Conservation (phyloP, 2,888 invertebrate genomes). For the Hybos culiciformis region DNA sequence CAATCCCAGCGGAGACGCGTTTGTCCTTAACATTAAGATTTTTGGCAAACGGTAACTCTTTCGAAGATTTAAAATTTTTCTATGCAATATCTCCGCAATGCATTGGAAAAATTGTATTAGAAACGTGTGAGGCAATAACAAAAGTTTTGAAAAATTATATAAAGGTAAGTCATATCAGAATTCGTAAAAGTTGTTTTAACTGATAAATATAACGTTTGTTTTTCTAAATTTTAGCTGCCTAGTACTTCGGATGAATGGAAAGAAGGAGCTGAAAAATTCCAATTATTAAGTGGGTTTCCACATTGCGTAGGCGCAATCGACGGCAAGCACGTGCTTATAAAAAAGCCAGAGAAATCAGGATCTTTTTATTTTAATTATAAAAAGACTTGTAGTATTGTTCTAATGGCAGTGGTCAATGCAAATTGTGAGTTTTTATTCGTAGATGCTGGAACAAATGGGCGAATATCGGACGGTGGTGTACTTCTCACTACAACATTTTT, state of each 20-base stretch:
- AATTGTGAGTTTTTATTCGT: constrained; percentile 9
- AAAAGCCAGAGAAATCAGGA: constrained; percentile 8
- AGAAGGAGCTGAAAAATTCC: constrained; percentile 1
- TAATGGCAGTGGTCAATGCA: constrained; percentile 12
- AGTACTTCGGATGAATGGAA: constrained; percentile 6
- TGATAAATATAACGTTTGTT: not conserved
- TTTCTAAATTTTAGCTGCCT: constrained; percentile 3
- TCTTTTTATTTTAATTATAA: constrained; percentile 13
- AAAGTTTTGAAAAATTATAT: constrained; percentile 4
- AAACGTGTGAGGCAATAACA: constrained; percentile 6
- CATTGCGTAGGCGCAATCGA: constrained; percentile 11
- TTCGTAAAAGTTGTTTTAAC: not conserved
- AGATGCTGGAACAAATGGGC: constrained; percentile 11
- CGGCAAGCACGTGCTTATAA: constrained; percentile 10
- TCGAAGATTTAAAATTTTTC: constrained; percentile 7
- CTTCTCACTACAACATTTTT: constrained; percentile 9
- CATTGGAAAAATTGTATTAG: constrained; percentile 7
- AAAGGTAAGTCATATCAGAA: constrained; percentile 3
- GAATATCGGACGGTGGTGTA: constrained; percentile 11
- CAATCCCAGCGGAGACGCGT: not conserved
- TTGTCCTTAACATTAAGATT: constrained; percentile 1
- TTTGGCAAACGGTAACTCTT: constrained; percentile 5
- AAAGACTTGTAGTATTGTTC: constrained; percentile 10
- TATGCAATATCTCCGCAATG: not conserved
- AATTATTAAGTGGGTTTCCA: constrained; percentile 7